Base-by-base conservation (phyloP, 2,113 vertebrate species). In the Sturnira hondurensis region DNA sequence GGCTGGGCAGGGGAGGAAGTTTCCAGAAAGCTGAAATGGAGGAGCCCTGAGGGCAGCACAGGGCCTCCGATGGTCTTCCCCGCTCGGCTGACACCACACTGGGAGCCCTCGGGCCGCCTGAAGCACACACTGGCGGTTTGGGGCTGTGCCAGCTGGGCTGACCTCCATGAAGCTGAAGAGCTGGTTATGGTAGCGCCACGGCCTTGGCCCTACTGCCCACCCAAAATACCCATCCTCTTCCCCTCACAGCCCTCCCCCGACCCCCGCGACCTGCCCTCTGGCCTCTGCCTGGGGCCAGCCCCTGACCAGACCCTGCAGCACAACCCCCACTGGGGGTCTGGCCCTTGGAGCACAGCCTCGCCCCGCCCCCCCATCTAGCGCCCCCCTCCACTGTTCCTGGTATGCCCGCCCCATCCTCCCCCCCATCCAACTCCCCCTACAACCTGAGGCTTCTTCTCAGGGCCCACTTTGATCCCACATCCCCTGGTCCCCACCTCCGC, bases 51-150 rank as follows among this genome's bases (percentile, higher is more conserved):
- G 45, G 81, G 68, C 45, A 85, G 16, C 85, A 28, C 10, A 54
- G 45, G 63, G 61, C 85, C 74, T 45, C 41, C 41, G 1, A 10
- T 19, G 45, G 50, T 33, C 94, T 47, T 19, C 19, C 11, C 67
- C 33, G 31, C 52, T 0, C 1, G 20, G 73, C 52, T 14, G 58
- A 86, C 52, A 94, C 73, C 83, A 36, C 20, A 0, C 0, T 8
- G 38, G 92, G n/a, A 50, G 5, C 33, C 88, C 67, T 43, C 0
- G 1, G 56, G 82, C 74, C 65, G 54, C 24, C 43, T 15, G 92
- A 94, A 97, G 97, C 97, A 97, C 97, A 97, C 91, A 67, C 16
- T 41, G 93, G 94, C 28, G 63, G 95, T 15, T 54, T 74, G 88
- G 93, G 94, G 86, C 91, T 38, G 20, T 3, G 19, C 33, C 4